Evolutionary conservation across 1,140 invertebrate genomes (phyloP), one percentile per base, ranked within the genome.

Genomic region (Hylaeus volcanicus): DNA sequence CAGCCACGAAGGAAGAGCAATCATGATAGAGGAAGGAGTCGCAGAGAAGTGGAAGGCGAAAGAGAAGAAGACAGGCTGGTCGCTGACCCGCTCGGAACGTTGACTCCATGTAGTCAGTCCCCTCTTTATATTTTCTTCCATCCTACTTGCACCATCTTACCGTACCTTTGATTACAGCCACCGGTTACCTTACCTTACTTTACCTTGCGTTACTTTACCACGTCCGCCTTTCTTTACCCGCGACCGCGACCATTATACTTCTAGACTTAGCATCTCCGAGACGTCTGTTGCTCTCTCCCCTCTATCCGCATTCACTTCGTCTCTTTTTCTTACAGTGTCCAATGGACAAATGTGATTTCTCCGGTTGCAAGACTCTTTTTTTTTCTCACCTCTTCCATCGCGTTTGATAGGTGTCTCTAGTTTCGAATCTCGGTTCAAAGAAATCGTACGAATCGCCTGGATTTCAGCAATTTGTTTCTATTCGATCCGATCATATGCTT

Each of bases 31-130:
- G 83, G 53, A 76, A 82, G 65, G 61, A 53, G 41, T 76, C 8
- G 14, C 8, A 26, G 65, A 65, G 26, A 72, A 43, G n/a, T 12
- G 53, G n/a, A 69, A 58, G 69, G 26, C 56, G 56, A 76, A 61
- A 80, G 65, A 82, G 80, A 83, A 58, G 11, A 76, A 80, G 61
- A 82, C 68, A 79, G 76, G 60, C 90, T 93, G 92, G 92, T 93
- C 92, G 92, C 91, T 93, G 92, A 93, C 92, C 92, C 90, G 91
- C 86, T 91, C 89, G 92, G 92, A 93, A 93, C 92, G 92, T 93
- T 93, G 92, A 93, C 92, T 93, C 92, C 92, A 90, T 89, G 90
- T 90, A 93, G 92, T 89, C 92, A 89, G 85, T 92, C 89, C 90
- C 89, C 90, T 89, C 89, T 91, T 88, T 86, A 88, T 86, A 92